Evolutionary conservation across 2,888 invertebrate genomes (phyloP), one percentile per base, ranked within the genome.

Genomic region (Macaria liturata): DNA sequence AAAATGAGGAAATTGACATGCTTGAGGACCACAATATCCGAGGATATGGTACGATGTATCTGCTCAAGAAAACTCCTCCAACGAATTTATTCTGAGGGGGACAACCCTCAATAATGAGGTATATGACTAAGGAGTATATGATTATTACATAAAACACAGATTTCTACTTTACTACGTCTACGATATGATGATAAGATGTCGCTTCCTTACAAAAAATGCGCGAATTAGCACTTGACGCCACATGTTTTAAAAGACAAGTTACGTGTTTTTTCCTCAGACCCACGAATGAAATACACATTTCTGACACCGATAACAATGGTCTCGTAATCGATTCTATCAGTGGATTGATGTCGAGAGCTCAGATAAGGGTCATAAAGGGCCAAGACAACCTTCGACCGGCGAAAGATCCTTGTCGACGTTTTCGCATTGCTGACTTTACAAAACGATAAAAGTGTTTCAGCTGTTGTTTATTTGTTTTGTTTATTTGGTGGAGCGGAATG

Each of bases 281-380:
- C 39, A 43, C 40, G 54, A 51, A 54, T 51, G 50, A 59, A 51
- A 59, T 54, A 54, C 54, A 59, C 53, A 54, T 59, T 54, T 50
- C 9, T 31, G 32, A 48, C 34, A 32, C 47, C 54, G 50, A 54
- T 54, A 59, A 51, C 59, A 47, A 51, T 54, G 54, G 54, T 51
- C 54, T 40, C 47, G 47, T 59, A 59, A 59, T 59, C 59, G 59
- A 59, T 59, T 59, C 54, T 54, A 51, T 59, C 52, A 55, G 46
- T 59, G 51, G 55, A 56, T 59, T 59, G 55, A 52, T 59, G 59
- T 59, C 49, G 49, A 59, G 55, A 49, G 49, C 52, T 39, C 37
- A 42, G 56, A 60, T 60, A 60, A 53, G 56, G 53, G 56, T 59
- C 59, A 48, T 56, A 56, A 60, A 59, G 51, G 60, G 60, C 53